phyloP scores from a whole-genome alignment of 2,797 vertebrate genomes.

The Huso huso region DNA sequence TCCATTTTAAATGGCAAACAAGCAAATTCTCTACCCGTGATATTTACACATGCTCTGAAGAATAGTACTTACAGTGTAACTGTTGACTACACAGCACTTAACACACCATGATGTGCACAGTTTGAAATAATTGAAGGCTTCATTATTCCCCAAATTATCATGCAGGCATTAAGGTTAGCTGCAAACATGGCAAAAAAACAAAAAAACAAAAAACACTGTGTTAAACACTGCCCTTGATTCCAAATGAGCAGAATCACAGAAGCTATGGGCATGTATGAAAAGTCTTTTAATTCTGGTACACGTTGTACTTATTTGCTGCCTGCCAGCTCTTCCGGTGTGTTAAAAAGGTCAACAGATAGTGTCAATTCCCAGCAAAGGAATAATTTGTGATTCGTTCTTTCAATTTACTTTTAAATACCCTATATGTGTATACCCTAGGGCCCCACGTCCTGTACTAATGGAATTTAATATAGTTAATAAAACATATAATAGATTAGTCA shows the following conservation, averaged over 20 bases:
- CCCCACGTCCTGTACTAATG: neutral
- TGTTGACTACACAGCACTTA: neutral
- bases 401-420: neutral
- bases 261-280: neutral
- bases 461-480: slow-evolving; percentile 4
- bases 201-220: neutral
- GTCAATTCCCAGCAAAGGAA: neutral
- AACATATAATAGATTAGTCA: neutral
- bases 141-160: neutral
- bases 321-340: neutral
- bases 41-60: too few species aligned
- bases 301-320: neutral
- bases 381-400: neutral
- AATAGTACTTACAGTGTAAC: neutral
- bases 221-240: slow-evolving; percentile 1
- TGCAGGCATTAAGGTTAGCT: neutral
- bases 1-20: too few species aligned
- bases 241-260: neutral
- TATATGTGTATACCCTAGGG: neutral
- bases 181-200: neutral
- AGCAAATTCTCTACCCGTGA: too few species aligned
- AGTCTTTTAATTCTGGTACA: neutral
- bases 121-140: neutral
- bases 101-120: neutral
- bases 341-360: neutral